Evolutionary conservation across 30 jellyfish, hydroid and myxozoan genomes (phyloP).

Genomic region (Aurelia coerulea): DNA sequence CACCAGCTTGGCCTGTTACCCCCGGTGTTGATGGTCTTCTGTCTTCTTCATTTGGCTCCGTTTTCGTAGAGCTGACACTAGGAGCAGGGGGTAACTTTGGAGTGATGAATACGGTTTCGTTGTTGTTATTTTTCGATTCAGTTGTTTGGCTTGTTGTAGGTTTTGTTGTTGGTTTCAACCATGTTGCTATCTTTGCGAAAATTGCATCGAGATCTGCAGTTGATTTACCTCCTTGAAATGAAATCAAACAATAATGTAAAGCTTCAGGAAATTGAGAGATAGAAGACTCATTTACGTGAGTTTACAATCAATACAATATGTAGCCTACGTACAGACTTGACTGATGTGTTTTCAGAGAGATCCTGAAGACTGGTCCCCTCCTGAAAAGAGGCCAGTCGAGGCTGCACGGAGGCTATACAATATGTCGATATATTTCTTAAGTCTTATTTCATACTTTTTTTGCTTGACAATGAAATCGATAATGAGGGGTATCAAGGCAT

Average conservation of each 20-base stretch:
- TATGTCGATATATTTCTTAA: no score
- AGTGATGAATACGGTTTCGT: conserved; percentile 24
- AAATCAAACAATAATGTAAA: neutral
- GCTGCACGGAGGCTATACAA: no score
- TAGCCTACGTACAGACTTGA: no score
- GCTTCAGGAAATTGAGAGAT: neutral
- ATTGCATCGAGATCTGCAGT: conserved; percentile 43
- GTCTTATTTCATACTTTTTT: no score
- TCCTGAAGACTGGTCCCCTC: no score
- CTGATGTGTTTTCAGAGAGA: no score
- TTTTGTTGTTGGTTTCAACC: conserved; percentile 33
- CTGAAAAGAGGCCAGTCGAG: no score
- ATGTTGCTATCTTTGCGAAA: conserved; percentile 54
- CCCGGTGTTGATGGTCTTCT: conserved; percentile 19
- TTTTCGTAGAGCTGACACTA: conserved; percentile 9
- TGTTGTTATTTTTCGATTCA: neutral
- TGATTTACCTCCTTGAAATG: neutral
- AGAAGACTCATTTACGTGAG: neutral
- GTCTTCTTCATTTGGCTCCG: neutral
- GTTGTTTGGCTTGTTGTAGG: conserved; percentile 50
- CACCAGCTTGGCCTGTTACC: neutral
- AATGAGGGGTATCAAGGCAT: no score
- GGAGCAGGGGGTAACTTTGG: conserved; percentile 54
- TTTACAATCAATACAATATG: no score
- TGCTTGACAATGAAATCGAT: no score